phyloP scores from a whole-genome alignment of 2,113 vertebrate species.

The Labeo catla region DNA sequence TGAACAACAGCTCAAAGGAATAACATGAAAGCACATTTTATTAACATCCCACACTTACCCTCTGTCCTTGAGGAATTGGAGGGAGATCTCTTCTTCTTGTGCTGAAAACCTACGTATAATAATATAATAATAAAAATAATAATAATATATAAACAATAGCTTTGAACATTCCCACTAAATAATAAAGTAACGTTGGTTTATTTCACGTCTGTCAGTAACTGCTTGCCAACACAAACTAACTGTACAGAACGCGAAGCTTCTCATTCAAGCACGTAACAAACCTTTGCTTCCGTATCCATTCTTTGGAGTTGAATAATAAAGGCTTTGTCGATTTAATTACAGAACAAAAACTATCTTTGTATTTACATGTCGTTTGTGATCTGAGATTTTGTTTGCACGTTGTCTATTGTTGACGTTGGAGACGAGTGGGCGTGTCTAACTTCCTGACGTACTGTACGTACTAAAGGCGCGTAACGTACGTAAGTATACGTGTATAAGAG shows the following conservation, averaged over 20 bases:
- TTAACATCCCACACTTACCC: slow-evolving; percentile 25
- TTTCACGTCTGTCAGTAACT: background rate
- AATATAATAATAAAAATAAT: background rate
- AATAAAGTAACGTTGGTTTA: background rate
- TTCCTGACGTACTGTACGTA: slow-evolving; percentile 12
- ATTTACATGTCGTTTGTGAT: background rate
- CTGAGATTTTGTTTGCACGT: slow-evolving; percentile 38
- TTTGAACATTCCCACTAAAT: background rate
- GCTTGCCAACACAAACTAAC: background rate
- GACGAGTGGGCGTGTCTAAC: slow-evolving; percentile 23
- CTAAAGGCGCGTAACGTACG: background rate
- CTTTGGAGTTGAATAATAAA: background rate
- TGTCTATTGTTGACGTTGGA: slow-evolving; percentile 53
- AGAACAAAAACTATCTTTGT: background rate
- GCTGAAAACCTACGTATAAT: slow-evolving; percentile 36
- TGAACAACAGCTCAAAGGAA: background rate
- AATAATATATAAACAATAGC: background rate
- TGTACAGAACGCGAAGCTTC: background rate
- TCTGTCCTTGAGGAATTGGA: slow-evolving; percentile 68
- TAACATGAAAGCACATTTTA: background rate
- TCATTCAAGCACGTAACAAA: background rate
- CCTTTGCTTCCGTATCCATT: slow-evolving; percentile 35
- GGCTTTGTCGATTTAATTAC: background rate
- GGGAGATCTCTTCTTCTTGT: slow-evolving; percentile 69
- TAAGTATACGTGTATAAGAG: background rate